Conservation (phyloP, 2,797 vertebrate genomes). For the Notamacropus eugenii region DNA sequence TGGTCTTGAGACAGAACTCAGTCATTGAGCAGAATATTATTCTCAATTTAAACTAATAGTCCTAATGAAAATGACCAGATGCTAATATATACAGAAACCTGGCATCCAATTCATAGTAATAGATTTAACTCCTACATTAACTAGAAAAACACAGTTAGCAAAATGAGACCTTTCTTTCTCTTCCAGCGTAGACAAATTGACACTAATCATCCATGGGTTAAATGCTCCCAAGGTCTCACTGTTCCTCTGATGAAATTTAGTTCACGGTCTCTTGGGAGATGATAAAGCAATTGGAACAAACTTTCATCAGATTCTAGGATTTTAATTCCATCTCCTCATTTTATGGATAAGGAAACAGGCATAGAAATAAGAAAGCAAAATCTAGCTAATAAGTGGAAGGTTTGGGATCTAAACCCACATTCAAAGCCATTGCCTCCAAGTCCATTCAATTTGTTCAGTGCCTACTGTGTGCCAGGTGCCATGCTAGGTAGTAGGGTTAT, state of each 20-base stretch:
- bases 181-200: conserved; percentile 25
- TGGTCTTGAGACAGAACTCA: conserved; percentile 9
- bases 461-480: not conserved
- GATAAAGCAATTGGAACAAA: conserved; percentile 12
- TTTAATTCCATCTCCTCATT: not conserved
- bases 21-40: conserved; percentile 15
- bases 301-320: not conserved
- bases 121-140: conserved; percentile 37
- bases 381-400: not conserved
- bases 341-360: not conserved
- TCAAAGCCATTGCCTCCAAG: not conserved
- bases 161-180: not conserved
- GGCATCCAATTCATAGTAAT: conserved; percentile 38
- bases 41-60: conserved; percentile 40
- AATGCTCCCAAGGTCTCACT: conserved; percentile 50
- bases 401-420: not conserved
- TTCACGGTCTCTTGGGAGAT: conserved; percentile 40
- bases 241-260: not conserved
- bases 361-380: not conserved
- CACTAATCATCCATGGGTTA: not conserved
- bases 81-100: conserved; percentile 50
- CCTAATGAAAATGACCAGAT: conserved; percentile 35
- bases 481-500: not conserved
- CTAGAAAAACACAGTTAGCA: conserved; percentile 26
- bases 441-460: not conserved